These are phyloP conservation scores for Macroramphosus scolopax DNA, from an alignment of 2,797 vertebrate genomes.

Conservation along the genomic window DNA sequence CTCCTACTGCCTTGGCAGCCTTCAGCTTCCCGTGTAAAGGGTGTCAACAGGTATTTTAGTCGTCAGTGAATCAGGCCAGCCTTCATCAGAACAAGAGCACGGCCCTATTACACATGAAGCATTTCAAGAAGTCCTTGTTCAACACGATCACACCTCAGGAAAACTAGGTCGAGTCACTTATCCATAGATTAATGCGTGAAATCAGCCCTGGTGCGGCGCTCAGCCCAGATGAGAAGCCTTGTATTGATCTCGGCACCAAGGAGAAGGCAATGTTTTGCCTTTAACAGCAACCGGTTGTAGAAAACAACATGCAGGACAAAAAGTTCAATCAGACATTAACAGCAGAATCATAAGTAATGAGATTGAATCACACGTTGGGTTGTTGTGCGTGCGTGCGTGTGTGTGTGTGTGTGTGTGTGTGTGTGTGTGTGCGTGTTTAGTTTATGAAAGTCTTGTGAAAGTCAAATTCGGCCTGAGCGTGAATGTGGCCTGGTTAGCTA, in stretches of 20 bases:
- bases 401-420: no score
- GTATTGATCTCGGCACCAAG: conserved; percentile 15
- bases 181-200: conserved; percentile 10
- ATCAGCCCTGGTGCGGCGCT: conserved; percentile 1
- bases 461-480: conserved; percentile 50
- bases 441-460: conserved; percentile 73
- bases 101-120: conserved; percentile 32
- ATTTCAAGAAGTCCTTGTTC: conserved; percentile 28
- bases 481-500: conserved; percentile 69
- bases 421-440: conserved; percentile 1
- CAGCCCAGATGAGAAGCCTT: conserved; percentile 12
- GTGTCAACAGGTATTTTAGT: conserved; percentile 48
- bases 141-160: conserved; percentile 16
- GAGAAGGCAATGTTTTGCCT: background rate
- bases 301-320: no score
- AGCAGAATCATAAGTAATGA: no score
- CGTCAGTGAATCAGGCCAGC: conserved; percentile 58
- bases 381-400: no score
- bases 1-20: background rate
- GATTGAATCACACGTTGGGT: no score
- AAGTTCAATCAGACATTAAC: no score
- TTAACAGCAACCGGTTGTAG: no score
- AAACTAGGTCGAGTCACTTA: conserved; percentile 28
- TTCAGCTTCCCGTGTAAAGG: conserved; percentile 37
- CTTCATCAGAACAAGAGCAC: conserved; percentile 44